These are phyloP conservation scores for Ornithoptera priamus DNA, from an alignment of 2,888 invertebrate genomes.

Conservation along the genomic window DNA sequence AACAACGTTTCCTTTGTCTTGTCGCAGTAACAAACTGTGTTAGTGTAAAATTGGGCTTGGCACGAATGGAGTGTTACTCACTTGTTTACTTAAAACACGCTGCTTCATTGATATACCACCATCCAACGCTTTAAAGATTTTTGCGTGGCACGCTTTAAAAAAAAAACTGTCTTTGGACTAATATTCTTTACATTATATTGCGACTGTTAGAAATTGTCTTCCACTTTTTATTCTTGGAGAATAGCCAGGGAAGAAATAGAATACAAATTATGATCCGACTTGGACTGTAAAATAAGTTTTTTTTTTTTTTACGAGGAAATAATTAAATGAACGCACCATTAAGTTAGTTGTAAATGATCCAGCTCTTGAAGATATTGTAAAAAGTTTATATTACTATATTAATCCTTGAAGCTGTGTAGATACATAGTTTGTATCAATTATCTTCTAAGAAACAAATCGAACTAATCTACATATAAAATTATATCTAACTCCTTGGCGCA, in stretches of 20 bases:
- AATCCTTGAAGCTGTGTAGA: not conserved
- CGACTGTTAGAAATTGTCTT: constrained; percentile 8
- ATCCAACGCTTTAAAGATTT: not conserved
- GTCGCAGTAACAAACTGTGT: constrained; percentile 4
- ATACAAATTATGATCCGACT: not conserved
- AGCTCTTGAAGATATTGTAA: not conserved
- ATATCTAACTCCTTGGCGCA: too few species aligned
- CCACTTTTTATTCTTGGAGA: constrained; percentile 9
- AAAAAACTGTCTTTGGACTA: constrained; percentile 6
- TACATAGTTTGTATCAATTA: not conserved
- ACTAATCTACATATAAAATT: not conserved
- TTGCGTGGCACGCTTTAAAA: constrained; percentile 5
- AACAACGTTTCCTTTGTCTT: constrained; percentile 1
- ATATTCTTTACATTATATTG: constrained; percentile 13
- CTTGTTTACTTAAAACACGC: constrained; percentile 35
- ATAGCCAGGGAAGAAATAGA: constrained; percentile 10
- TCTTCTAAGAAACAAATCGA: not conserved
- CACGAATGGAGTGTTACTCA: constrained; percentile 34
- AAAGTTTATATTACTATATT: too few species aligned
- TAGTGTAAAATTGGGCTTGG: constrained; percentile 32
- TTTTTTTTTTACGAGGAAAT: too few species aligned
- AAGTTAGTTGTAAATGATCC: too few species aligned
- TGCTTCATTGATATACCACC: constrained; percentile 34
- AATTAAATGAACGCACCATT: too few species aligned
- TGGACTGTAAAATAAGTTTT: not conserved